Evolutionary conservation across 2,888 invertebrate genomes (phyloP), one percentile per base, ranked within the genome.

Genomic region (Microplitis manilae): DNA sequence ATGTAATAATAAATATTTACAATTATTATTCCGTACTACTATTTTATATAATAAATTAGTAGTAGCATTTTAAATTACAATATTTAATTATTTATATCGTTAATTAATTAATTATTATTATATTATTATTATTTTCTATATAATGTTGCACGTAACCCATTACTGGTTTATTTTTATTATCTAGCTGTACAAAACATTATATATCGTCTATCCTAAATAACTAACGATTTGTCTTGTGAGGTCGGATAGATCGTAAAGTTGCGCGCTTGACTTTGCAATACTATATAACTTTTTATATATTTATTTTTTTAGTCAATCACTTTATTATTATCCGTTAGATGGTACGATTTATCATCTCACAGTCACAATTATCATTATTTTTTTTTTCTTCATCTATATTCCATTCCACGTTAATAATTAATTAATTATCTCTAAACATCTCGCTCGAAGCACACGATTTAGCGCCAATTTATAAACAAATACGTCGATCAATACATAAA

Each of bases 161-260:
- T 87, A 88, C 88, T 89, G 88, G 88, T 88, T 89, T 88, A 89
- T 13, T 20, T 30, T 65, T 30, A 85, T 88, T 83, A 86, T 85
- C 88, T 89, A 88, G 86, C 88, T 89, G 89, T 89, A 88, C 89
- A 89, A 89, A 88, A 89, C 89, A 88, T 88, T 87, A 88, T 89
- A 87, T 88, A 86, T 86, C 81, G 82, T 50, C 83, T 85, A 84
- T 81, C 83, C 87, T 88, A 88, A 85, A 83, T 86, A 67, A 76
- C 87, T 87, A 88, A 83, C 87, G 87, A 87, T 88, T 88, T 88
- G 86, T 88, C 87, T 85, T 84, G 86, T 87, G 86, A 87, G 86
- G 86, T 87, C 84, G 85, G 85, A 85, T 85, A 84, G 83, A 85
- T 85, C 84, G 82, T 85, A 82, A 84, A 82, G 82, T 84, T 83